These are phyloP conservation scores for Reinhardtius hippoglossoides DNA, from an alignment of 2,113 vertebrate genomes.

Conservation along the genomic window DNA sequence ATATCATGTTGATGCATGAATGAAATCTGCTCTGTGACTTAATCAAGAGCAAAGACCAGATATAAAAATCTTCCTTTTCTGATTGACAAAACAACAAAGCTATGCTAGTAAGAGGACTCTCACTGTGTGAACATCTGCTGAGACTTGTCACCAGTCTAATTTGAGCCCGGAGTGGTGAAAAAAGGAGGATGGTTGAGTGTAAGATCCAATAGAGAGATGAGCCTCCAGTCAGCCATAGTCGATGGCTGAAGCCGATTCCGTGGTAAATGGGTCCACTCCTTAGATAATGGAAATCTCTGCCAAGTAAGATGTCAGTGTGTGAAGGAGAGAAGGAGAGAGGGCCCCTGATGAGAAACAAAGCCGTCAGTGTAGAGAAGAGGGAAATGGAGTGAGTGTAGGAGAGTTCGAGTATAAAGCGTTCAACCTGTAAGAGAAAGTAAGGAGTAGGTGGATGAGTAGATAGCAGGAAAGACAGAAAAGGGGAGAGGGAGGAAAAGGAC, in stretches of 20 bases:
- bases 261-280: slow-evolving; percentile 70
- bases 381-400: slow-evolving; percentile 33
- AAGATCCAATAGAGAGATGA: slow-evolving; percentile 41
- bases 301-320: slow-evolving; percentile 61
- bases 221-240: slow-evolving; percentile 47
- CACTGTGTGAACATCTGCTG: slow-evolving; percentile 33
- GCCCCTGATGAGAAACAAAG: slow-evolving; percentile 50
- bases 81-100: no score
- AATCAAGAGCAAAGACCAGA: no score
- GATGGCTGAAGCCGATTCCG: slow-evolving; percentile 56
- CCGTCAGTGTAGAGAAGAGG: slow-evolving; percentile 26
- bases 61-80: no score
- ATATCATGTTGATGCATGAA: background rate
- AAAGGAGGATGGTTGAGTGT: slow-evolving; percentile 20
- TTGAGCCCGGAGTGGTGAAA: slow-evolving; percentile 4
- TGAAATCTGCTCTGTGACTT: background rate
- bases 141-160: slow-evolving; percentile 40
- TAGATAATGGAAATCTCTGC: slow-evolving; percentile 73
- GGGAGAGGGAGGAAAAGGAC: background rate
- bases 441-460: slow-evolving; percentile 16
- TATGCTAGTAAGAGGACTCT: background rate
- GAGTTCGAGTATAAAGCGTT: slow-evolving; percentile 3
- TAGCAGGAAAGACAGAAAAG: background rate
- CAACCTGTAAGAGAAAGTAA: slow-evolving; percentile 25
- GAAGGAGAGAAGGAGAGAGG: slow-evolving; percentile 28